Percentiles rank a stretch among this genome's conserved stretches.
Conservation (phyloP, 2,888 invertebrate genomes). For the Sinopyrophorus schimmeli region DNA sequence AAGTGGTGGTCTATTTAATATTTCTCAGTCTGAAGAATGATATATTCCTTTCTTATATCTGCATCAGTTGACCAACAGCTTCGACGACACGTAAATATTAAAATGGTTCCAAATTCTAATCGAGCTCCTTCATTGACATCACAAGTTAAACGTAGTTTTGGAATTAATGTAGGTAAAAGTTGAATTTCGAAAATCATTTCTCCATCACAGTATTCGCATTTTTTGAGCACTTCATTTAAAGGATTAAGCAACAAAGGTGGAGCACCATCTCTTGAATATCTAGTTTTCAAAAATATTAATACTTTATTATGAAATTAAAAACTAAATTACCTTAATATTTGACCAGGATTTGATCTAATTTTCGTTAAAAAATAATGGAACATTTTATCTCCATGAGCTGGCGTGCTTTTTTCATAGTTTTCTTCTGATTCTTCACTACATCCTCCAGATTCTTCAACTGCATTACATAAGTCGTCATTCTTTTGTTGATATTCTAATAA, state of each 20-base stretch:
- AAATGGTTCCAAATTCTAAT: slow-evolving; percentile 84
- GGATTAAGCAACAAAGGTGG: slow-evolving; percentile 73
- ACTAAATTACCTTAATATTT: slow-evolving; percentile 73
- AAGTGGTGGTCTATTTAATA: slow-evolving; percentile 15
- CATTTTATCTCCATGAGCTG: slow-evolving; percentile 80
- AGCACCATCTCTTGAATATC: slow-evolving; percentile 69
- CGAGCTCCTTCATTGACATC: slow-evolving; percentile 53
- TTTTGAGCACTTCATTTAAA: slow-evolving; percentile 58
- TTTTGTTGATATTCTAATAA: slow-evolving; percentile 64
- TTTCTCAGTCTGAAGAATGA: slow-evolving; percentile 75
- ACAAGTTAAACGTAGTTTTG: slow-evolving; percentile 63
- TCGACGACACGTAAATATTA: slow-evolving; percentile 79
- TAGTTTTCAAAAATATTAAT: slow-evolving; percentile 26
- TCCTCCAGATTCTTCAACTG: slow-evolving; percentile 42
- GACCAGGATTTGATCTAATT: slow-evolving; percentile 76
- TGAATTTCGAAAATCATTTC: slow-evolving; percentile 81
- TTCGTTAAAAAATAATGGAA: slow-evolving; percentile 79
- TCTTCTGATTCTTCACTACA: slow-evolving; percentile 55
- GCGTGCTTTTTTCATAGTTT: slow-evolving; percentile 76
- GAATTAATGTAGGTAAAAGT: slow-evolving; percentile 78
- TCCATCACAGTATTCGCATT: slow-evolving; percentile 72
- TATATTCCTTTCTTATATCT: slow-evolving; percentile 68
- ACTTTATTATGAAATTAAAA: slow-evolving; percentile 3
- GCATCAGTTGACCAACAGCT: slow-evolving; percentile 80
- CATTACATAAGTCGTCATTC: slow-evolving; percentile 50